phyloP scores from a whole-genome alignment of 1,140 invertebrate species.

The Ectropis grisescens region DNA sequence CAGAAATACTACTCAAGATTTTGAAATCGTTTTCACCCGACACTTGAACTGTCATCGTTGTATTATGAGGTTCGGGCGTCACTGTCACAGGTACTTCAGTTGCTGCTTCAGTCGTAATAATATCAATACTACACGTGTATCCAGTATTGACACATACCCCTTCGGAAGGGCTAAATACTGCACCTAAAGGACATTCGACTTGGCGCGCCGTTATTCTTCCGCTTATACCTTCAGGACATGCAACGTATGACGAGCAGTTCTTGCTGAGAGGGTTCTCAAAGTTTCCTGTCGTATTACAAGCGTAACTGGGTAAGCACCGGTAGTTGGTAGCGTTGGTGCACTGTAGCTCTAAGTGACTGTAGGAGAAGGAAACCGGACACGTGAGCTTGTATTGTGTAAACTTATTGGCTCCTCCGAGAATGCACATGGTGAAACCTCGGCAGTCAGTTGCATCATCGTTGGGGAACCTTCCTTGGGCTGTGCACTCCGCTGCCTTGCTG shows the following conservation, averaged over 20 bases:
- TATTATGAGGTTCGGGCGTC: too few species aligned
- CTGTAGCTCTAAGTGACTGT: slow-evolving; percentile 36
- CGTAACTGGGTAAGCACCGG: slow-evolving; percentile 27
- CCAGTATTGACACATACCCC: slow-evolving; percentile 26
- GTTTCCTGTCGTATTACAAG: slow-evolving; percentile 29
- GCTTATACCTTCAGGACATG: slow-evolving; percentile 32
- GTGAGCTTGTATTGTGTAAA: slow-evolving; percentile 33
- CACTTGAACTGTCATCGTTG: too few species aligned
- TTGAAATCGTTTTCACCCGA: too few species aligned
- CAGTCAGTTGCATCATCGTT: slow-evolving; percentile 32
- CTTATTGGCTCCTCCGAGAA: slow-evolving; percentile 16
- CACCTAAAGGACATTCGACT: slow-evolving; percentile 24
- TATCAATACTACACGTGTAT: slow-evolving; percentile 13
- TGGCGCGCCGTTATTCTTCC: slow-evolving; percentile 27
- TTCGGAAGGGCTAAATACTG: slow-evolving; percentile 19
- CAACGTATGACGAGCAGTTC: slow-evolving; percentile 29
- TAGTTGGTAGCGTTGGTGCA: slow-evolving; percentile 46
- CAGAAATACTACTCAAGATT: too few species aligned
- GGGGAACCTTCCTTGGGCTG: slow-evolving; percentile 33
- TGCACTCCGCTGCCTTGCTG: slow-evolving; percentile 22
- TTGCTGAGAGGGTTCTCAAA: slow-evolving; percentile 14
- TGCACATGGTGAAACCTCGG: slow-evolving; percentile 42
- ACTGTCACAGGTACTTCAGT: too few species aligned
- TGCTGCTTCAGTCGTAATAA: too few species aligned
- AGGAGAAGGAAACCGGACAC: slow-evolving; percentile 37